Percentiles rank a stretch among this genome's conserved stretches.
Conservation (phyloP, 2,888 invertebrate species). For the Ceraclea dissimilis region DNA sequence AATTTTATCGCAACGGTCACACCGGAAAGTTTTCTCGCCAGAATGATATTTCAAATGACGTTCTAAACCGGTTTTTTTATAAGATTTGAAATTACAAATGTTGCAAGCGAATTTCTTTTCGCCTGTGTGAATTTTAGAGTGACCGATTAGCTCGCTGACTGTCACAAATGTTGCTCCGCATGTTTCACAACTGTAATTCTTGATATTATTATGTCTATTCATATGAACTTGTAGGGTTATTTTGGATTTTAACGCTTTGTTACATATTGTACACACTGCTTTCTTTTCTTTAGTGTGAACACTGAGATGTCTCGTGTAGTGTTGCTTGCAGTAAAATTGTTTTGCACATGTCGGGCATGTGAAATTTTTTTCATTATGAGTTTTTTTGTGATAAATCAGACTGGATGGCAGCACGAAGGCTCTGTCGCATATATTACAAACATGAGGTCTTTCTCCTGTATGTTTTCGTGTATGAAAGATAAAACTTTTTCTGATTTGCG, state of each 20-base stretch:
- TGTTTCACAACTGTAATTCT: constrained; percentile 1
- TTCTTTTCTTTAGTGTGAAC: constrained; percentile 1
- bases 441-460: constrained; percentile 5
- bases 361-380: not conserved
- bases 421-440: not conserved
- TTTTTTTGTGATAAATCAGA: not conserved
- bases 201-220: constrained; percentile 1
- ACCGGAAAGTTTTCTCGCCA: not conserved
- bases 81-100: not conserved
- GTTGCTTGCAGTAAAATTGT: constrained; percentile 1
- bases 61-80: not conserved
- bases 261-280: not conserved
- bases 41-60: not conserved
- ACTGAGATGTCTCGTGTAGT: not conserved
- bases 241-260: constrained; percentile 4
- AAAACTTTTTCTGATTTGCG: not conserved
- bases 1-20: not conserved
- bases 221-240: not conserved
- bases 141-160: not conserved
- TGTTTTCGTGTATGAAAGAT: constrained; percentile 2
- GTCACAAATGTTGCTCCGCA: constrained; percentile 2
- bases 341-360: not conserved
- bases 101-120: constrained; percentile 1
- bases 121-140: not conserved
- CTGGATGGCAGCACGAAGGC: not conserved